A percentile compares a stretch with the other conserved stretches of the same genome.
phyloP scores from a whole-genome alignment of 1,140 invertebrate genomes.

The Samia ricini region DNA sequence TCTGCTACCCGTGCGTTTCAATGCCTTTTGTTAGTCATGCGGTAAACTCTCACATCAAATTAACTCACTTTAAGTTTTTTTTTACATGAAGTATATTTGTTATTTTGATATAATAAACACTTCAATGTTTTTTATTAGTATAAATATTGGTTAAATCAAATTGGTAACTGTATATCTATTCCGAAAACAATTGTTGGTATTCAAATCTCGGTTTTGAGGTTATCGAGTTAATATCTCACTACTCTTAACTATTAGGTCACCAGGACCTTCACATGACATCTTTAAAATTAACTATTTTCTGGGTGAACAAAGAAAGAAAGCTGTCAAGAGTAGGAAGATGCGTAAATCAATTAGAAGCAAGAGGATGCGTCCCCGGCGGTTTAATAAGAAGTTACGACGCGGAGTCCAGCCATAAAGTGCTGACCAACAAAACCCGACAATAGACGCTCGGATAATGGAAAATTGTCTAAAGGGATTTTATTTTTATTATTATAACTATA shows the following conservation, averaged over 20 bases:
- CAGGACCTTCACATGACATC: neutral
- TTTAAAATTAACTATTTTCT: slow-evolving; percentile 22
- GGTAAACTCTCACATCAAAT: slow-evolving; percentile 62
- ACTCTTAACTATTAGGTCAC: too few relatives aligned
- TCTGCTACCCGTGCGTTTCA: slow-evolving; percentile 68
- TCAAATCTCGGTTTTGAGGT: too few relatives aligned
- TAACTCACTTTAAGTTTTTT: slow-evolving; percentile 35
- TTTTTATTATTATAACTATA: slow-evolving; percentile 63
- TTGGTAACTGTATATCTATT: too few relatives aligned
- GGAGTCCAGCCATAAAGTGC: slow-evolving; percentile 51
- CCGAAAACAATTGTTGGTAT: too few relatives aligned
- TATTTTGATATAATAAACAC: too few relatives aligned
- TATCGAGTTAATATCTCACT: too few relatives aligned
- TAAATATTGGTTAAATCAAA: too few relatives aligned
- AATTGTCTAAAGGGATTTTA: slow-evolving; percentile 64
- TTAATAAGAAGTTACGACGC: slow-evolving; percentile 68
- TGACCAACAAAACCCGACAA: slow-evolving; percentile 57
- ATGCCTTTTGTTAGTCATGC: slow-evolving; percentile 48
- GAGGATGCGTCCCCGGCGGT: slow-evolving; percentile 51
- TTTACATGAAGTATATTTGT: neutral
- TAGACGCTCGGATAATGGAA: slow-evolving; percentile 62
- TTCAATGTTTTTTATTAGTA: too few relatives aligned
- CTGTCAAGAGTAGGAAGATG: slow-evolving; percentile 30
- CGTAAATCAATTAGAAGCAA: slow-evolving; percentile 67
- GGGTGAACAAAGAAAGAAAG: slow-evolving; percentile 36